Conservation (phyloP, 2,113 vertebrate genomes). For the Uria lomvia region DNA sequence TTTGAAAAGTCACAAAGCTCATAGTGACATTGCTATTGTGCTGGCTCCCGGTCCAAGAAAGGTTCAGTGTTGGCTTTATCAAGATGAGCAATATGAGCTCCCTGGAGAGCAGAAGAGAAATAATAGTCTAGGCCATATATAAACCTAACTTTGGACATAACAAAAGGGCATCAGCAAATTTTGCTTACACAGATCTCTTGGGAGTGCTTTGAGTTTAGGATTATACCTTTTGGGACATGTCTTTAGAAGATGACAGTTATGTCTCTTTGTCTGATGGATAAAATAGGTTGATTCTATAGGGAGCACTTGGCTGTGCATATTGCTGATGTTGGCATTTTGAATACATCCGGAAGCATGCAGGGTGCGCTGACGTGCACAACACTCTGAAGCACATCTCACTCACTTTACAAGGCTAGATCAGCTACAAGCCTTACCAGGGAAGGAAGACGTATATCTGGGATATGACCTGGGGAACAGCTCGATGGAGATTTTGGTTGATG, state of each 20-base stretch:
- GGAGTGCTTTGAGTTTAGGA: not conserved
- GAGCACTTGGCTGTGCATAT: not conserved
- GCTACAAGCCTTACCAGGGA: not conserved
- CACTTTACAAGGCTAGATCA: not conserved
- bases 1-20: not conserved
- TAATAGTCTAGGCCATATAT: not conserved
- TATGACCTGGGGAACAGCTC: not conserved
- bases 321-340: not conserved
- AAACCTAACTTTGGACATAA: not conserved
- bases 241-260: not conserved
- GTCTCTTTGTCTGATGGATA: not conserved
- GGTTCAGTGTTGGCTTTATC: not conserved
- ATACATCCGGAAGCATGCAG: not conserved
- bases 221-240: not conserved
- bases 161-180: not conserved
- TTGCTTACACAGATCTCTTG: not conserved
- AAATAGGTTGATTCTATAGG: not conserved
- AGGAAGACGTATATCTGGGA: not conserved
- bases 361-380: not conserved
- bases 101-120: not conserved
- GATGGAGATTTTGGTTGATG: not conserved
- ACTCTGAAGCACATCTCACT: not conserved
- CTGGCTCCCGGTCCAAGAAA: not conserved
- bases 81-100: not conserved
- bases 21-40: not conserved